phyloP scores from a whole-genome alignment of 37 sponge, comb jelly and placozoan species.

The Theonella swinhoei region DNA sequence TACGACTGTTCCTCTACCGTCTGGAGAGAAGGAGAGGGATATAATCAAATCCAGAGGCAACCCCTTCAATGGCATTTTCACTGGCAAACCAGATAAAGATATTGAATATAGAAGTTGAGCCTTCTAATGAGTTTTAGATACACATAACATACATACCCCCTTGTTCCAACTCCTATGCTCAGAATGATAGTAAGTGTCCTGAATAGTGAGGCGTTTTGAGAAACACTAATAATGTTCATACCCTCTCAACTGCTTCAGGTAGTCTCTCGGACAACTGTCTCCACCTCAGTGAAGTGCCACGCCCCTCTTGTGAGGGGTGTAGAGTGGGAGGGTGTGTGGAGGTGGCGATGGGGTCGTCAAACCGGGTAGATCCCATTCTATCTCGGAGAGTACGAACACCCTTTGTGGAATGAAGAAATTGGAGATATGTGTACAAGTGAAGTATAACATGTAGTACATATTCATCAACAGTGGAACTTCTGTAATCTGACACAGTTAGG shows the following conservation, averaged over 20 bases:
- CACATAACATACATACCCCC: neutral
- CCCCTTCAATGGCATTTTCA: too few relatives aligned
- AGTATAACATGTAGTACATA: too few relatives aligned
- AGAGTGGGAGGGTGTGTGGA: neutral
- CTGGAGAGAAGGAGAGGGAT: slow-evolving; percentile 9
- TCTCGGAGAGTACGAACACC: too few relatives aligned
- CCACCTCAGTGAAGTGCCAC: slow-evolving; percentile 22
- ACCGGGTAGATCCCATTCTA: slow-evolving; percentile 13
- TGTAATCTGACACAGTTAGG: too few relatives aligned
- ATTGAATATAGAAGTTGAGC: too few relatives aligned
- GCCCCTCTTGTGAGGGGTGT: neutral
- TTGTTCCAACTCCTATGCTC: neutral
- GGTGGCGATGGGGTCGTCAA: slow-evolving; percentile 35
- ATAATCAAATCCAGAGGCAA: too few relatives aligned
- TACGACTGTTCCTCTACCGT: slow-evolving; percentile 27
- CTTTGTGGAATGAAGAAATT: too few relatives aligned
- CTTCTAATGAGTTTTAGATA: neutral
- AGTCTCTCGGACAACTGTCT: neutral
- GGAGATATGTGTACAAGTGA: too few relatives aligned
- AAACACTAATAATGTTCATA: neutral
- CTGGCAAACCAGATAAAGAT: too few relatives aligned
- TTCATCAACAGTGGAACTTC: too few relatives aligned
- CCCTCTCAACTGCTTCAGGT: slow-evolving; percentile 15
- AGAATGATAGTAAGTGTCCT: neutral
- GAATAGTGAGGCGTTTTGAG: neutral